Evolutionary conservation across 2,888 invertebrate species (phyloP), one percentile per base, ranked within the genome.

Genomic region (Branchellion lobata): DNA sequence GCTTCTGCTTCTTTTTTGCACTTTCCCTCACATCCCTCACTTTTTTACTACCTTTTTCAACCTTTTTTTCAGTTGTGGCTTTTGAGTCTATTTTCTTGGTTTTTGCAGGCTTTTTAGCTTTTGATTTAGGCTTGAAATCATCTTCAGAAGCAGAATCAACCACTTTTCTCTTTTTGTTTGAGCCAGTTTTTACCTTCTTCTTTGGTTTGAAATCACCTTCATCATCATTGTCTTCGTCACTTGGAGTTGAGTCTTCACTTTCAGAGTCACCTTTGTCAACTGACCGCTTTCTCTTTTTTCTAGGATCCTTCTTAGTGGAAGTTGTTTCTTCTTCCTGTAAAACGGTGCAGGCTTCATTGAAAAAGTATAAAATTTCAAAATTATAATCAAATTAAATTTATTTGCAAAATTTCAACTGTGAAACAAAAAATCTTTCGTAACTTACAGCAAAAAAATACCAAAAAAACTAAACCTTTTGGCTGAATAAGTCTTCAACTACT

Each of bases 381-480:
- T 36, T 3, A 73, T 31, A 27, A 75, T n/a, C 1, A 14, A 8
- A 75, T n/a, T n/a, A n/a, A n/a, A n/a, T n/a, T n/a, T n/a, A n/a
- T n/a, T n/a, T n/a, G n/a, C n/a, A n/a, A n/a, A n/a, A n/a, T n/a
- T n/a, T n/a, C n/a, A n/a, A n/a, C n/a, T n/a, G n/a, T n/a, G n/a
- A n/a, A n/a, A n/a, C n/a, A n/a, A n/a, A n/a, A n/a, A n/a, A n/a
- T n/a, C n/a, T n/a, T n/a, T n/a, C n/a, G n/a, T n/a, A n/a, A n/a
- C n/a, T n/a, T n/a, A n/a, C n/a, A n/a, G n/a, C n/a, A n/a, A n/a
- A 75, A 57, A 31, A 21, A 1, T 1, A 24, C n/a, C 18, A 8
- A 40, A 47, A 40, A 27, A 18, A 57, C 79, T 73, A 24, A n/a
- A 79, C 79, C 73, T 73, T 79, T 73, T 79, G 57, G 18, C 24